Conservation (phyloP, 2,113 vertebrate species). For the Sapajus apella region DNA sequence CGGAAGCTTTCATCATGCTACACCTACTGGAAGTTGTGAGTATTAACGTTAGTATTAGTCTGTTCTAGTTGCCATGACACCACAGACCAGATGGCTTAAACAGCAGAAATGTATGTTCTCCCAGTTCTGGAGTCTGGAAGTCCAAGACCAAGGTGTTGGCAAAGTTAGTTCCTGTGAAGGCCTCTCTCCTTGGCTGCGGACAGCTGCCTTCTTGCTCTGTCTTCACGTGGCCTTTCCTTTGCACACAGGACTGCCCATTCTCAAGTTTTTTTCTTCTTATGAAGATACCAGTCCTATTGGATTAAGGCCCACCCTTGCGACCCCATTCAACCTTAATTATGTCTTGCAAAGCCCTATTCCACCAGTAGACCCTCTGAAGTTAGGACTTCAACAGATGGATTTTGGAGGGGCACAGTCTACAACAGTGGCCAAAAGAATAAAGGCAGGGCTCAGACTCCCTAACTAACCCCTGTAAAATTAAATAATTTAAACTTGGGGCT, state of each 20-base stretch:
- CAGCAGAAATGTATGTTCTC: background rate
- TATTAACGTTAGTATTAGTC: fast-evolving
- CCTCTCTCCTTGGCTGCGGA: background rate
- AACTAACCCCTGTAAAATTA: background rate
- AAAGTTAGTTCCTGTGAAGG: no score
- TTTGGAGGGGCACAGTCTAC: background rate
- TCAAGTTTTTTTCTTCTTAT: background rate
- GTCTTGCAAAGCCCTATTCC: background rate
- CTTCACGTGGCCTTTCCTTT: background rate
- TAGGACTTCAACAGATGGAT: background rate
- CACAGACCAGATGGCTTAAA: background rate
- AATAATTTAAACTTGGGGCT: background rate
- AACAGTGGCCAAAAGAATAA: background rate
- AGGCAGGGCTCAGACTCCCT: background rate
- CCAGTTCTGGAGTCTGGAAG: background rate
- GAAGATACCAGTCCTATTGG: background rate
- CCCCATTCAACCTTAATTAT: background rate
- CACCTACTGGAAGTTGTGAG: fast-evolving
- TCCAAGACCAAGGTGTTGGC: background rate
- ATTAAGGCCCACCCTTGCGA: no score
- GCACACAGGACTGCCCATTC: background rate
- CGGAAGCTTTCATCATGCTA: fast-evolving
- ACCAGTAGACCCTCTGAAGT: background rate
- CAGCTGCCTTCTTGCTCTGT: fast-evolving
- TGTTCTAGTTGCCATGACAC: fast-evolving